phyloP scores from a whole-genome alignment of 2,888 invertebrate species.

The Neelides folsomi region DNA sequence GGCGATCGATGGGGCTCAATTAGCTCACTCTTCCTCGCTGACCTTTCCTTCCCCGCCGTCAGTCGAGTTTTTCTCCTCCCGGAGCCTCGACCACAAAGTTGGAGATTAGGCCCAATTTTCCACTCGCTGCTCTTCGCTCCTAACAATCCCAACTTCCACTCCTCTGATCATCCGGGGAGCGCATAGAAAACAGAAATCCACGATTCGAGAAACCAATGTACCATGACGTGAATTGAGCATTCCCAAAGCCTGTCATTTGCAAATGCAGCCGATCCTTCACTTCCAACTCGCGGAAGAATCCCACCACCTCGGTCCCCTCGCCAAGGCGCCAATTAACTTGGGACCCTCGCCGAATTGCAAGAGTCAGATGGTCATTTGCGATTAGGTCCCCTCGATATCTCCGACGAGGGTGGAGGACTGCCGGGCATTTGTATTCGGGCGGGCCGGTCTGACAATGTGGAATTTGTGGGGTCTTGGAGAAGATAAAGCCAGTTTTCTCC shows the following conservation, averaged over 20 bases:
- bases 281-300: slow-evolving; percentile 11
- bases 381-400: slow-evolving; percentile 9
- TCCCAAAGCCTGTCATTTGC: slow-evolving; percentile 33
- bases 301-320: slow-evolving; percentile 14
- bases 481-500: too few species aligned
- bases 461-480: too few species aligned
- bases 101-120: slow-evolving; percentile 34
- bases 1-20: background rate
- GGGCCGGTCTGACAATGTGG: too few species aligned
- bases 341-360: background rate
- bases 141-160: slow-evolving; percentile 12
- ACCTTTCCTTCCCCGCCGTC: background rate
- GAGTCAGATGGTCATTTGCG: background rate
- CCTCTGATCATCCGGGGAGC: slow-evolving; percentile 7
- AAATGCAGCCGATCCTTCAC: slow-evolving; percentile 32
- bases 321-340: slow-evolving; percentile 1
- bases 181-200: slow-evolving; percentile 17
- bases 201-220: slow-evolving; percentile 30
- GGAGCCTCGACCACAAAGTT: slow-evolving; percentile 22
- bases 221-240: slow-evolving; percentile 31
- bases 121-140: slow-evolving; percentile 32
- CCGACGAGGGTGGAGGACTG: too few species aligned
- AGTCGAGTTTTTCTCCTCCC: slow-evolving; percentile 1
- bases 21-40: background rate
- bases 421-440: too few species aligned